Percentiles rank a stretch among this genome's conserved stretches.
phyloP scores from a whole-genome alignment of 2,797 vertebrate species.

The Coccyzus lansbergi region DNA sequence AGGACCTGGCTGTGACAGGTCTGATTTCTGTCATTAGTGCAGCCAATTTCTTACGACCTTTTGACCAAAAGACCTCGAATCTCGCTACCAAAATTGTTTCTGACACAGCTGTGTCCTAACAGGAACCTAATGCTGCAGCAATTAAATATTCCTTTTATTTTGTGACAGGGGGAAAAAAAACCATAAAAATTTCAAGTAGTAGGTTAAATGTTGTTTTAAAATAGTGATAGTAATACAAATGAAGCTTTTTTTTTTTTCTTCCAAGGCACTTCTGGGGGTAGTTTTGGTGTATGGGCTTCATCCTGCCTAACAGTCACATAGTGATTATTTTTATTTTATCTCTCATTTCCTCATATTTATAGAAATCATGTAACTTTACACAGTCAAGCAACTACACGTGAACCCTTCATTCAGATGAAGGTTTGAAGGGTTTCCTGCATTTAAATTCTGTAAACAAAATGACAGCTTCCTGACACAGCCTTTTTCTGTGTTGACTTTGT shows the following conservation, averaged over 20 bases:
- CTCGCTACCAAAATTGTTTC: not conserved
- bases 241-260: not conserved
- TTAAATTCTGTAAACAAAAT: not conserved
- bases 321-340: not conserved
- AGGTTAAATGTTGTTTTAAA: not conserved
- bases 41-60: not conserved
- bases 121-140: not conserved
- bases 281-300: not conserved
- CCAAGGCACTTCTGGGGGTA: not conserved
- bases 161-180: not conserved
- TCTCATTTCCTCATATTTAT: not conserved
- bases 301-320: not conserved
- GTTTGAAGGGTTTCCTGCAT: not conserved
- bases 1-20: not conserved
- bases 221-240: not conserved
- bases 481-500: not conserved
- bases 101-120: not conserved
- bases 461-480: conserved; percentile 11
- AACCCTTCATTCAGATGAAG: not conserved
- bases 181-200: not conserved
- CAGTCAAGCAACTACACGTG: not conserved
- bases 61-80: not conserved
- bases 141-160: conserved; percentile 23
- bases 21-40: not conserved
- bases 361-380: not conserved